Conservation (phyloP, 1,140 invertebrate genomes). For the Hirudo medicinalis region DNA sequence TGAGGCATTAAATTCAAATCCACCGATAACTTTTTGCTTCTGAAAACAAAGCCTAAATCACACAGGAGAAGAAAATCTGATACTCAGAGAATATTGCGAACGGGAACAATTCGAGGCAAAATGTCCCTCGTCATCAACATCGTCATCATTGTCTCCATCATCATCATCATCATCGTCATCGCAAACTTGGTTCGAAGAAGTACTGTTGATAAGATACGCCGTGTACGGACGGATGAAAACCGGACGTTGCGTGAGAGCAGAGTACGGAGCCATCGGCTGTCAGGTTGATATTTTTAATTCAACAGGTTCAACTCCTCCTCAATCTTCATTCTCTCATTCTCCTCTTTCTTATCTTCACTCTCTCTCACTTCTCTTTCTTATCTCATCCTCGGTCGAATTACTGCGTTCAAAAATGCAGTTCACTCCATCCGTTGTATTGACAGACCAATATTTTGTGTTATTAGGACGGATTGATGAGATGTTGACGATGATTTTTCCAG, state of each 20-base stretch:
- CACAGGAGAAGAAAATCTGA: not conserved
- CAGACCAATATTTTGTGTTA: too few relatives aligned
- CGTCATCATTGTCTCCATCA: not conserved
- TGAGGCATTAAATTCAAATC: not conserved
- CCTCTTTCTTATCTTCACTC: too few relatives aligned
- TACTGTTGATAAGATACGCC: slow-evolving; percentile 5
- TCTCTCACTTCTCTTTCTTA: too few relatives aligned
- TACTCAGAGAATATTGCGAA: slow-evolving; percentile 14
- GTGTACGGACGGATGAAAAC: slow-evolving; percentile 15
- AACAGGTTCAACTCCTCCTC: too few relatives aligned
- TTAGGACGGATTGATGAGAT: too few relatives aligned
- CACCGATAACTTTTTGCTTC: not conserved
- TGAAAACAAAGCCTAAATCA: not conserved
- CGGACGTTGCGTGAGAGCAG: slow-evolving; percentile 8
- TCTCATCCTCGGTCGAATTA: too few relatives aligned
- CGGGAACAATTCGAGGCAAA: slow-evolving; percentile 15
- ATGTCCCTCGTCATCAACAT: slow-evolving; percentile 3
- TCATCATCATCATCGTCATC: not conserved
- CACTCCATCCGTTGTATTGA: too few relatives aligned
- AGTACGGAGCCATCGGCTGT: slow-evolving; percentile 16
- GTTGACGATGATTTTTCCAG: too few relatives aligned
- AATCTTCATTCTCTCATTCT: too few relatives aligned
- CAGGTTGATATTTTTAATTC: slow-evolving; percentile 4
- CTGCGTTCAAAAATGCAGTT: too few relatives aligned
- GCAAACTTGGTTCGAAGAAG: slow-evolving; percentile 2